These are phyloP conservation scores for Coryphaenoides rupestris DNA, from an alignment of 2,113 vertebrate genomes.

Conservation along the genomic window DNA sequence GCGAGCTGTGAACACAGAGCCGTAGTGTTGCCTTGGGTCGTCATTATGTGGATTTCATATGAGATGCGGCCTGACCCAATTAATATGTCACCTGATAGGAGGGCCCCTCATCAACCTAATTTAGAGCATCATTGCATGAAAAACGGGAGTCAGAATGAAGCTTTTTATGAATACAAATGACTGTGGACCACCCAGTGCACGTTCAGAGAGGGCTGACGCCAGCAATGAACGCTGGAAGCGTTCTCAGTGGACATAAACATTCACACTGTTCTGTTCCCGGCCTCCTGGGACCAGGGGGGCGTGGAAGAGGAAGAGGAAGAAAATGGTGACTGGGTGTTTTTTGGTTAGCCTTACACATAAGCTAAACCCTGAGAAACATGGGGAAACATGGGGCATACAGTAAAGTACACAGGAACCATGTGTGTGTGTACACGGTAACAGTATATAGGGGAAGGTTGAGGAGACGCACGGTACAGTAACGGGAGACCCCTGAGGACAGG, in stretches of 20 bases:
- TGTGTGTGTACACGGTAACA: too few species aligned
- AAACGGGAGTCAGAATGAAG: conserved; percentile 75
- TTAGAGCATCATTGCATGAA: conserved; percentile 76
- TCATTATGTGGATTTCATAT: conserved; percentile 75
- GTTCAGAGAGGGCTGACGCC: conserved; percentile 65
- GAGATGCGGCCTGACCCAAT: conserved; percentile 76
- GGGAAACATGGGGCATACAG: conserved; percentile 44
- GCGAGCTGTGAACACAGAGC: conserved; percentile 55
- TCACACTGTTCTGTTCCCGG: conserved; percentile 37
- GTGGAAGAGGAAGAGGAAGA: too few species aligned
- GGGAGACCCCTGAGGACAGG: conserved; percentile 17
- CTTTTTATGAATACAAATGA: conserved; percentile 67
- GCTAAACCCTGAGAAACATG: conserved; percentile 1
- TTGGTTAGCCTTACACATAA: too few species aligned
- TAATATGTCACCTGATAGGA: conserved; percentile 78
- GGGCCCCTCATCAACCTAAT: conserved; percentile 80
- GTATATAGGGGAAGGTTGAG: too few species aligned
- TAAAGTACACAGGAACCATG: too few species aligned
- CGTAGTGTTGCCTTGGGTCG: conserved; percentile 60
- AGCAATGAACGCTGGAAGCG: conserved; percentile 70
- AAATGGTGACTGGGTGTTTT: too few species aligned
- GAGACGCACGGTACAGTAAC: conserved; percentile 39
- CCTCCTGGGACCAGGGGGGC: too few species aligned
- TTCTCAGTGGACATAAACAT: conserved; percentile 62
- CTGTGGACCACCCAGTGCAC: conserved; percentile 78